Base-by-base conservation (phyloP, 2,113 vertebrate genomes). In the Scopus umbretta region DNA sequence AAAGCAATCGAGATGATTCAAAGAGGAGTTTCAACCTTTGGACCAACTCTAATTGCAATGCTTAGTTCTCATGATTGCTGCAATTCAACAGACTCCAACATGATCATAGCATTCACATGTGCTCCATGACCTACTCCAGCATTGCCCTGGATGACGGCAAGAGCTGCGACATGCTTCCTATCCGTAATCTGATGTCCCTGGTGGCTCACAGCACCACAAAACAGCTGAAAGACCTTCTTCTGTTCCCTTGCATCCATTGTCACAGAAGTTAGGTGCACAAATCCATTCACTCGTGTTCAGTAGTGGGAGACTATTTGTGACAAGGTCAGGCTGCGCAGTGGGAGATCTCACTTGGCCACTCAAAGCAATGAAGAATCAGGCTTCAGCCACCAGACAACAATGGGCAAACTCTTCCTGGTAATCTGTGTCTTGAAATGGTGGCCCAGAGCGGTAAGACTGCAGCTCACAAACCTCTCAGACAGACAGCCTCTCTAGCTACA, bases 1-100 rank as follows among this genome's bases (percentile, higher is more conserved):
- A 93, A 93, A 88, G 72, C 73, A 92, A 81, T 91, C 3, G 2
- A 47, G 78, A 80, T 95, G 70, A 91, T 79, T 91, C 86, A 92
- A 86, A 66, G 86, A 92, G 84, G 66, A 87, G 84, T 70, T 82
- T 93, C 86, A 91, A 87, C 92, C 95, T 96, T 96, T 95, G 95
- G 80, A 92, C 70, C 43, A 58, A 47, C 55, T 97, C 40, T 81
- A 50, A 56, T 32, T 92, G 86, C 88, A 94, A 61, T 81, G 38
- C 47, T n/a, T 7, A 8, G 5, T 78, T 96, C 80, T 84, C 92
- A 91, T 42, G 83, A 94, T 80, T 90, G 68, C 88, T 81, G 68
- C 94, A 95, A 87, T 89, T 95, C 82, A 65, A 18, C 45, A 67
- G 88, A 62, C 86, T 86, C 68, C 66, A 70, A 9, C 66, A 63